These are phyloP conservation scores for human DNA, from an alignment of 2,113 vertebrate genomes.

Conservation along the genomic window GRCh38 chr11:64121501-64122000, in stretches of 20 bases:
- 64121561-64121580: not conserved
- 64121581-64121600: not conserved
- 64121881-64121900: slow-evolving; percentile 75
- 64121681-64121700: slow-evolving; percentile 80
- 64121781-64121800: not conserved
- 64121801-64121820: not conserved
- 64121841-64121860: slow-evolving; percentile 1
- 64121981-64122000: not conserved
- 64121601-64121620: not conserved
- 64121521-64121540: not conserved
- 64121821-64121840: slow-evolving; percentile 51
- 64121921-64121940: slow-evolving; percentile 76
- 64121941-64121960: slow-evolving; percentile 80
- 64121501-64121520: not conserved
- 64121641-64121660: not conserved
- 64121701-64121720: not conserved
- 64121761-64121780: slow-evolving; percentile 1
- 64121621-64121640: not conserved
- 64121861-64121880: not conserved
- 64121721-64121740: slow-evolving; percentile 81
- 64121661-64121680: slow-evolving; percentile 68
- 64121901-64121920: slow-evolving; percentile 71
- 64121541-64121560: not conserved
- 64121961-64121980: slow-evolving; percentile 57
- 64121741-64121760: slow-evolving; percentile 60